Evolutionary conservation across 1,140 invertebrate genomes (phyloP).

Genomic region (Condylostylus longicornis): DNA sequence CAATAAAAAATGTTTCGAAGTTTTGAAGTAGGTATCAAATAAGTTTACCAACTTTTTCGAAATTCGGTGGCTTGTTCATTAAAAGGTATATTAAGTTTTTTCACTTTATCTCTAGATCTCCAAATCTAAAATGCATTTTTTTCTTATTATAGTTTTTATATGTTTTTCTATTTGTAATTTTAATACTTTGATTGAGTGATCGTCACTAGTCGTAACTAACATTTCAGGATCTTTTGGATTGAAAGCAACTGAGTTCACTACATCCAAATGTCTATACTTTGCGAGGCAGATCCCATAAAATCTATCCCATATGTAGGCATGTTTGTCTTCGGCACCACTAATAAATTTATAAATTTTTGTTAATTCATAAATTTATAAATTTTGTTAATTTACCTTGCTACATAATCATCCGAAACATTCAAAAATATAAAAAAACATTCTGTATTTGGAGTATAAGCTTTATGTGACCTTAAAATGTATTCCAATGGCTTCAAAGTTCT

Average conservation of each 20-base stretch:
- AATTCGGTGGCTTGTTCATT: too few species aligned
- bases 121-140: too few species aligned
- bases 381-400: slow-evolving; percentile 52
- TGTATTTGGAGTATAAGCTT: slow-evolving; percentile 73
- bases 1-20: too few species aligned
- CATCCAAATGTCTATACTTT: slow-evolving; percentile 63
- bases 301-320: slow-evolving; percentile 74
- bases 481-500: slow-evolving; percentile 63
- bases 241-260: slow-evolving; percentile 78
- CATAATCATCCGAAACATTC: slow-evolving; percentile 71
- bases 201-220: slow-evolving; percentile 74
- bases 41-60: too few species aligned
- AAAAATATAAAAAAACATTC: slow-evolving; percentile 84
- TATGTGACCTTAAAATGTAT: slow-evolving; percentile 65
- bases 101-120: too few species aligned
- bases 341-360: background rate
- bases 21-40: too few species aligned
- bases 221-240: slow-evolving; percentile 70
- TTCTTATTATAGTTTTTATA: too few species aligned
- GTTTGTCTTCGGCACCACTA: slow-evolving; percentile 75
- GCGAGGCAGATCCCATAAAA: slow-evolving; percentile 68
- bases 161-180: too few species aligned
- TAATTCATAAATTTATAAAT: slow-evolving; percentile 9
- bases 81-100: too few species aligned
- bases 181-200: slow-evolving; percentile 54